Percentiles rank a stretch among this genome's conserved stretches.
These are phyloP conservation scores for Portevinia maculata DNA, from an alignment of 2,888 invertebrate species.

Conservation along the genomic window DNA sequence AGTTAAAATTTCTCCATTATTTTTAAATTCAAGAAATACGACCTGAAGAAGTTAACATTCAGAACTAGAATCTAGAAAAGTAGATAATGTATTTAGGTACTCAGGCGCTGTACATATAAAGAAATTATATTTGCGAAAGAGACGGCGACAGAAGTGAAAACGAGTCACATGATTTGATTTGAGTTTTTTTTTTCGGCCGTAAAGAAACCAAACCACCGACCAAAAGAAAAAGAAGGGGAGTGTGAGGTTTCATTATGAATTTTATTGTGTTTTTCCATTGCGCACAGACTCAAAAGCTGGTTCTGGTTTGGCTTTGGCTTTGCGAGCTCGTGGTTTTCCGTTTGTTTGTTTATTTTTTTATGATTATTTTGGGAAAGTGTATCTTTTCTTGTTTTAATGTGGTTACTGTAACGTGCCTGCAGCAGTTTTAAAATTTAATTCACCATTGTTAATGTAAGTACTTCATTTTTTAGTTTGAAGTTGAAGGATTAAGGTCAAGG, in stretches of 20 bases:
- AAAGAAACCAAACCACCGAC: conserved; percentile 13
- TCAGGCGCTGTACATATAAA: neutral
- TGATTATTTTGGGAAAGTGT: conserved; percentile 67
- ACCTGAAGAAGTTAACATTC: no score
- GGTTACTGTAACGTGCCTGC: conserved; percentile 15
- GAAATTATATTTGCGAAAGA: conserved; percentile 33
- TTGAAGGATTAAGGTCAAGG: conserved; percentile 70
- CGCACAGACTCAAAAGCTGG: conserved; percentile 16
- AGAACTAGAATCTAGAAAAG: no score
- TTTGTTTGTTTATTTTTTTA: conserved; percentile 14
- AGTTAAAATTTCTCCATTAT: conserved; percentile 9
- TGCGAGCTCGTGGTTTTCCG: conserved; percentile 46
- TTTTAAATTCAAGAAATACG: conserved; percentile 16
- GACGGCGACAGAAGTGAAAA: conserved; percentile 42
- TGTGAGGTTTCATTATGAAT: conserved; percentile 62
- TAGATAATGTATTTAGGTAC: conserved; percentile 12
- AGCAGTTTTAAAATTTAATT: conserved; percentile 26
- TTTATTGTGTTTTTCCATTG: conserved; percentile 62
- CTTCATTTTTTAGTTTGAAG: conserved; percentile 21
- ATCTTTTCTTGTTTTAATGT: conserved; percentile 40
- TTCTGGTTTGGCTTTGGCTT: conserved; percentile 40
- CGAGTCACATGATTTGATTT: conserved; percentile 52
- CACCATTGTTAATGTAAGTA: neutral
- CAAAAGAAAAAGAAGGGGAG: conserved; percentile 3
- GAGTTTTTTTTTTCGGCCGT: conserved; percentile 4